Evolutionary conservation across 2,888 invertebrate species (phyloP), one percentile per base, ranked within the genome.

Genomic region (Athetis lepigone): DNA sequence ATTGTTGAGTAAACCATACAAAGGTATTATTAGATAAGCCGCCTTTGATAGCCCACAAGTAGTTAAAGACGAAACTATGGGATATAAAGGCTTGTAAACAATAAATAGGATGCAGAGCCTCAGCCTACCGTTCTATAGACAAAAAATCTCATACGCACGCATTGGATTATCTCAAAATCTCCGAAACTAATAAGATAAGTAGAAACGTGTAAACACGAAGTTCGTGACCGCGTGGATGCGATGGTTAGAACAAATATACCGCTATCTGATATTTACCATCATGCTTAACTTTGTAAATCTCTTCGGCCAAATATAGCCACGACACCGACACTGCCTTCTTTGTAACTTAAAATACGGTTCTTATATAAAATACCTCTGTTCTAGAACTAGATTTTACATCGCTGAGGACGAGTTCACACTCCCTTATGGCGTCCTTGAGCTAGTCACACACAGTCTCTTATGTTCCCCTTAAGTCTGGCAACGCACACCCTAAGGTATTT

Each of bases 351-450:
- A 29, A 11, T 29, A 29, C 27, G 1, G 27, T 29, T 29, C 29
- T 29, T 11, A 29, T 27, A 27, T 1, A 33, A 25, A 56, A 33
- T 42, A 42, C 33, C 13, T n/a, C n/a, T 33, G 21, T 25, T 60
- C 19, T 51, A 56, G 52, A 73, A 52, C 33, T 39, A 61, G 37
- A 29, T 64, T 27, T 36, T 19, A 40, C 29, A 0, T 18, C 9
- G 13, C 18, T 8, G 36, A 37, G 21, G 43, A 51, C 36, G 36
- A 47, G 54, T 60, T 39, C 29, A 23, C 59, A 39, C 43, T 59
- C 64, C 67, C 61, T 40, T 70, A 67, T 21, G 18, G 16, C 46
- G 61, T 51, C 71, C 64, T 75, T 75, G 67, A 59, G 51, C 54
- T 29, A 43, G 39, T 54, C 70, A 19, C 50, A 57, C 43, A 29